A percentile compares a stretch with the other conserved stretches of the same genome.
phyloP scores from a whole-genome alignment of 2,888 invertebrate genomes.

The Eilema depressum region DNA sequence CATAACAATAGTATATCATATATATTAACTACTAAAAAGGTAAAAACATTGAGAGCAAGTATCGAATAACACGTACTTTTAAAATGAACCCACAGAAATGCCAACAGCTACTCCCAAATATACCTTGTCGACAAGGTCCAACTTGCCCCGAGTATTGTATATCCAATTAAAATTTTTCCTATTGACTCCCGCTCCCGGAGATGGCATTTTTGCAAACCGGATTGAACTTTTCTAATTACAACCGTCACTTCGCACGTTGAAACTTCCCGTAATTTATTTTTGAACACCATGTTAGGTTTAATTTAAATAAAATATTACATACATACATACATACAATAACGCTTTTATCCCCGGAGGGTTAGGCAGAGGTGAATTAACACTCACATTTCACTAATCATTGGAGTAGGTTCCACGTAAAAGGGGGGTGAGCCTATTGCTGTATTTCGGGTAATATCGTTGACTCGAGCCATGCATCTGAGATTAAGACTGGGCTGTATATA shows the following conservation, averaged over 20 bases:
- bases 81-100: background rate
- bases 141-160: conserved; percentile 58
- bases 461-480: no score
- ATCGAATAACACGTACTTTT: background rate
- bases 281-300: conserved; percentile 23
- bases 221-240: conserved; percentile 76
- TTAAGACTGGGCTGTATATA: no score
- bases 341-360: no score
- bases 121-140: conserved; percentile 22
- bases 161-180: conserved; percentile 72
- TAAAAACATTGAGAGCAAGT: background rate
- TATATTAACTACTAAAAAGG: background rate
- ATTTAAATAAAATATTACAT: background rate
- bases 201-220: conserved; percentile 64
- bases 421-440: no score
- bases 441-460: no score
- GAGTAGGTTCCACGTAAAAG: no score
- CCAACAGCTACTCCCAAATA: conserved; percentile 5
- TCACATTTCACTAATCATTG: no score
- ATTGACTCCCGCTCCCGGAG: conserved; percentile 47
- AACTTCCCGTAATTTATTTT: conserved; percentile 23
- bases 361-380: no score
- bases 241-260: conserved; percentile 41
- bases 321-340: no score
- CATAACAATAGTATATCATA: no score